A percentile compares a stretch with the other conserved stretches of the same genome.
Conservation (phyloP, 2,113 vertebrate genomes). For the Pipa parva region DNA sequence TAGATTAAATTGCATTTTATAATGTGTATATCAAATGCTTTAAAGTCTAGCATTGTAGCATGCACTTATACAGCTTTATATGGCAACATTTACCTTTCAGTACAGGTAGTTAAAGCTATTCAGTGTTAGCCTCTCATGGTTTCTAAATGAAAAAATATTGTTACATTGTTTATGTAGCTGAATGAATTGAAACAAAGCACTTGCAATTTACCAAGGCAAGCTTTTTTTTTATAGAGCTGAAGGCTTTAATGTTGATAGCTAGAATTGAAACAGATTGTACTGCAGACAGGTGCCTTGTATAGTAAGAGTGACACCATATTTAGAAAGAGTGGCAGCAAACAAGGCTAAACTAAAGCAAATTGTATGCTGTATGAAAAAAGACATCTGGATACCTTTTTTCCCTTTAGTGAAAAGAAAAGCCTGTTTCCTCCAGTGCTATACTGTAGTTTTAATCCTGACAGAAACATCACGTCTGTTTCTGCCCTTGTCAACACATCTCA, state of each 20-base stretch:
- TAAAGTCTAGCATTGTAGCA: no score
- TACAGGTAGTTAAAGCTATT: no score
- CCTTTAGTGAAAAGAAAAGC: constrained; percentile 53
- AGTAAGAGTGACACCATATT: constrained; percentile 49
- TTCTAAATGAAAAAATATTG: constrained; percentile 22
- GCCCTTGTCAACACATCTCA: constrained; percentile 84
- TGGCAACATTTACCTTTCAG: no score
- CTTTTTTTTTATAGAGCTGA: constrained; percentile 32
- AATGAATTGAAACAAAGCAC: constrained; percentile 31
- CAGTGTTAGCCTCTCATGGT: constrained; percentile 4
- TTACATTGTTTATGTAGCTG: constrained; percentile 19
- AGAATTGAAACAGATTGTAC: constrained; percentile 40
- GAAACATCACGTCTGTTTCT: constrained; percentile 76
- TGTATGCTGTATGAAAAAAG: constrained; percentile 52
- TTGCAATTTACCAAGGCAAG: constrained; percentile 36
- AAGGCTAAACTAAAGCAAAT: constrained; percentile 40
- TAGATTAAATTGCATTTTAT: no score
- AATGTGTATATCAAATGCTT: no score
- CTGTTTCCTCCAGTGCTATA: constrained; percentile 51
- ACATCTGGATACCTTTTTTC: constrained; percentile 50
- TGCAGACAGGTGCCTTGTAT: constrained; percentile 51
- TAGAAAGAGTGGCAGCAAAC: constrained; percentile 51
- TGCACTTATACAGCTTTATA: no score
- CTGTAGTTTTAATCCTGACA: constrained; percentile 59
- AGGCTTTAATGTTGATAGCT: constrained; percentile 32